phyloP scores from a whole-genome alignment of 92 coral and sea anemone genomes.

The Umimayanthus chanpuru region DNA sequence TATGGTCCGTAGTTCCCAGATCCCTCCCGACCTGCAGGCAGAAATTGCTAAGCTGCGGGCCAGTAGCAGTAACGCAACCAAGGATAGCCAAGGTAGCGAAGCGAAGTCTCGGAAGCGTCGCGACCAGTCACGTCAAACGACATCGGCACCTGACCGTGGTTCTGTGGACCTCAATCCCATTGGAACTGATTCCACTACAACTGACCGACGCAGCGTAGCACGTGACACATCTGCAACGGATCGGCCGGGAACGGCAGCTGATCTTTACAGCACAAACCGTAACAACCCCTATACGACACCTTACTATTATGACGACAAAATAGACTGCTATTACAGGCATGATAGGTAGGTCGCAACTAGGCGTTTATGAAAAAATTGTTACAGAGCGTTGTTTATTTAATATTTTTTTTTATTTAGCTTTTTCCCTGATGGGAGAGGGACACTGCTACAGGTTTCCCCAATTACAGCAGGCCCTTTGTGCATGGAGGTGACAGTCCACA shows the following conservation, averaged over 20 bases:
- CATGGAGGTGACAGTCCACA: no score
- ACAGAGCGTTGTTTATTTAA: not conserved
- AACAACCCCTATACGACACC: not conserved
- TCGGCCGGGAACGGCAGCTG: not conserved
- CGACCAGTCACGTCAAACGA: not conserved
- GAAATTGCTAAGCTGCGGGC: not conserved
- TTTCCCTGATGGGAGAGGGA: no score
- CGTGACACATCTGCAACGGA: not conserved
- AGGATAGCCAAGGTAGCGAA: not conserved
- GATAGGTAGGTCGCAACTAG: not conserved
- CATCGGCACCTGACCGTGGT: not conserved
- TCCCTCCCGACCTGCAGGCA: conserved; percentile 10
- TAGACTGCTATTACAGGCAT: not conserved
- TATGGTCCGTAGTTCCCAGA: conserved; percentile 26
- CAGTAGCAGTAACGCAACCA: not conserved
- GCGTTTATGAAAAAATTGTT: not conserved
- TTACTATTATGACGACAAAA: not conserved
- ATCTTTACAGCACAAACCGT: not conserved
- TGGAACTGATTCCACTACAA: not conserved
- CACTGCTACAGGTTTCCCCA: no score
- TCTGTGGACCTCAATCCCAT: not conserved
- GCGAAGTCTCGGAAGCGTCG: conserved; percentile 5
- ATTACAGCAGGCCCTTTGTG: no score
- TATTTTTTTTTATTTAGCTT: no score
- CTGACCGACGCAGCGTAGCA: not conserved